Conservation (phyloP, 2,113 vertebrate genomes). For the Xiphorhynchus elegans region DNA sequence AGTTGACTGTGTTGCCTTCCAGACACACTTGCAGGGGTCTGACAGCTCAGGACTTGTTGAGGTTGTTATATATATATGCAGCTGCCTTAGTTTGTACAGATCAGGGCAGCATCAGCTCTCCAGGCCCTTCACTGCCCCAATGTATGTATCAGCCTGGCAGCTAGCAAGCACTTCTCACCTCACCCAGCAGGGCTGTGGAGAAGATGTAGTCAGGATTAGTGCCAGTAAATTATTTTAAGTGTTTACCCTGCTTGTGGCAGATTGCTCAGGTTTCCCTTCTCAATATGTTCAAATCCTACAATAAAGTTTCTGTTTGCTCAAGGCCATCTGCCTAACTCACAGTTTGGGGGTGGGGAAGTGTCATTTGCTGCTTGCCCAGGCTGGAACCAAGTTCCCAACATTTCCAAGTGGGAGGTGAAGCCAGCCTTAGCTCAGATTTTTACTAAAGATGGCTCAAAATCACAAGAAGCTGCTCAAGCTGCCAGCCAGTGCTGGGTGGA, state of each 20-base stretch:
- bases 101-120: not conserved
- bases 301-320: constrained; percentile 8
- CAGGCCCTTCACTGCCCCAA: not conserved
- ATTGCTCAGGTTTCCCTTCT: constrained; percentile 18
- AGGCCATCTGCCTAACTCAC: not conserved
- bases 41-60: not conserved
- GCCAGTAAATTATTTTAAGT: not conserved
- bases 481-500: rapidly evolving
- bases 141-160: not conserved
- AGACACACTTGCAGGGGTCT: rapidly evolving
- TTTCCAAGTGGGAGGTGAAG: not conserved
- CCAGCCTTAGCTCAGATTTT: not conserved
- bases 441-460: not conserved
- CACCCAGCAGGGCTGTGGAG: not conserved
- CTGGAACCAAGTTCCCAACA: not conserved
- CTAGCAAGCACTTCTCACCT: not conserved
- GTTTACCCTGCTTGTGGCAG: not conserved
- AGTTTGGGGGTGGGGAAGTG: not conserved
- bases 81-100: not conserved
- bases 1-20: not conserved
- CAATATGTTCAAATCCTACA: not conserved
- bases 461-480: not conserved
- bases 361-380: not conserved
- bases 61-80: not conserved
- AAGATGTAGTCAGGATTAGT: not conserved